Conservation (phyloP, 2,888 invertebrate species). For the Herminia tarsipennalis region DNA sequence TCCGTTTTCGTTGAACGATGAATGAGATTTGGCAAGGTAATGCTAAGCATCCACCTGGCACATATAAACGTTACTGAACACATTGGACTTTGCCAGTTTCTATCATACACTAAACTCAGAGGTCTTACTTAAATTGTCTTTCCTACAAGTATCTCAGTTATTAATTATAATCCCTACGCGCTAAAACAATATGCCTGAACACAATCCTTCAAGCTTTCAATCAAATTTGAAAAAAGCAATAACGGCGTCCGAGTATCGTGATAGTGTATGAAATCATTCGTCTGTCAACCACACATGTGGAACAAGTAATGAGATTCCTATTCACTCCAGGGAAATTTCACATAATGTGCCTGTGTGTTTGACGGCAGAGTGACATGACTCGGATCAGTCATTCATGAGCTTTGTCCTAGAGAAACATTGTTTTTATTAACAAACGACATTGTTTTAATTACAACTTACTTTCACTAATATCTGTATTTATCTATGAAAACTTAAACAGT, state of each 20-base stretch:
- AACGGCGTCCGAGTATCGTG: constrained; percentile 39
- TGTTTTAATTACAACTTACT: too few species aligned
- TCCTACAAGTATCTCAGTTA: too few species aligned
- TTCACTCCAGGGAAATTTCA: constrained; percentile 79
- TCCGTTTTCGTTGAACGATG: not conserved
- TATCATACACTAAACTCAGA: too few species aligned
- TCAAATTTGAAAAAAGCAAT: constrained; percentile 47
- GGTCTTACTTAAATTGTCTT: too few species aligned
- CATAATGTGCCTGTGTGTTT: constrained; percentile 62
- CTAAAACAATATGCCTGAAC: not conserved
- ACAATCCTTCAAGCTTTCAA: not conserved
- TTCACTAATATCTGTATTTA: too few species aligned
- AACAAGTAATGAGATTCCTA: constrained; percentile 76
- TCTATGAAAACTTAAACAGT: too few species aligned
- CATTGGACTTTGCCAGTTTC: too few species aligned
- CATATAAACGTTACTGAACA: too few species aligned
- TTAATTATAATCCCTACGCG: too few species aligned
- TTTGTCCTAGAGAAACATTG: constrained; percentile 23
- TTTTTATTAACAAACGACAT: not conserved
- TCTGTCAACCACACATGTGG: constrained; percentile 67
- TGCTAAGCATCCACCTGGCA: too few species aligned
- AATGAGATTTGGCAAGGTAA: too few species aligned
- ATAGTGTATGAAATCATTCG: constrained; percentile 62
- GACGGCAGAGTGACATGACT: constrained; percentile 54
- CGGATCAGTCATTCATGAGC: constrained; percentile 57